Conservation (phyloP, 2,113 vertebrate species). For the Probosciger aterrimus region DNA sequence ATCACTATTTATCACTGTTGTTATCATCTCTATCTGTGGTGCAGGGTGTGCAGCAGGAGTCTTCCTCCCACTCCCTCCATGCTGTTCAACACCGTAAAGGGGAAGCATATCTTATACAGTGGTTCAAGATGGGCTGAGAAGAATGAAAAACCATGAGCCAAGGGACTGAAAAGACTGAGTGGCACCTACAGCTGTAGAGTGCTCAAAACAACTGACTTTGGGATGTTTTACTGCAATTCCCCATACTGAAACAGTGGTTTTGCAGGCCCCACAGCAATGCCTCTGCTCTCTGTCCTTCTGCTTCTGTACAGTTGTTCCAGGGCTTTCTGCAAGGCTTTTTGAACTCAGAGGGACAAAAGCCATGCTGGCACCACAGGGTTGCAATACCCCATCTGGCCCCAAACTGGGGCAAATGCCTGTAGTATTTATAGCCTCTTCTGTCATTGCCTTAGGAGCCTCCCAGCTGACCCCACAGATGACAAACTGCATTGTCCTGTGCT, state of each 20-base stretch:
- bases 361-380: background rate
- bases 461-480: background rate
- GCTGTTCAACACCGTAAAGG: background rate
- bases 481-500: background rate
- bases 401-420: background rate
- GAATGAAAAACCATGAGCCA: background rate
- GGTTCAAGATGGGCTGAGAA: too few species aligned
- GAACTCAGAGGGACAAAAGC: background rate
- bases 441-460: background rate
- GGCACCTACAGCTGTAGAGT: background rate
- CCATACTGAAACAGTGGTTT: background rate
- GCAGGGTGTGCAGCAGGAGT: background rate
- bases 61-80: background rate
- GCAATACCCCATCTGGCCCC: background rate
- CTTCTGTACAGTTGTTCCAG: background rate
- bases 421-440: background rate
- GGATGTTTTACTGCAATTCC: background rate
- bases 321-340: background rate
- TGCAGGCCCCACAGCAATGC: background rate
- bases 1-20: background rate
- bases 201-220: background rate
- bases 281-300: background rate
- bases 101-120: background rate
- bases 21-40: background rate
- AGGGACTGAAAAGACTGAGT: background rate